These are phyloP conservation scores for Psammodynastes pulverulentus DNA, from an alignment of 2,113 vertebrate genomes.

Conservation along the genomic window DNA sequence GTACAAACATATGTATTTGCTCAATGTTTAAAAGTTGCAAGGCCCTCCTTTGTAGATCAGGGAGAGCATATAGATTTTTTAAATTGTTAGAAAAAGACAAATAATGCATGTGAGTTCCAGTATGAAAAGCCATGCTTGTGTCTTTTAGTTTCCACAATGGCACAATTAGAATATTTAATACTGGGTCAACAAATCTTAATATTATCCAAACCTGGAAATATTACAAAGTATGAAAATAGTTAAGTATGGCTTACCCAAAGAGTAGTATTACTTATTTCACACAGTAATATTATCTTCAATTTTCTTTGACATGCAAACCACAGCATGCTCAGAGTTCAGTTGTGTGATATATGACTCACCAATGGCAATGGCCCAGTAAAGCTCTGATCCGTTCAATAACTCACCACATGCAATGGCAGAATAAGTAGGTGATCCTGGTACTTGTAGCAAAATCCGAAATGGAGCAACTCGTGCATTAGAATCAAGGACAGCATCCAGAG, in stretches of 20 bases:
- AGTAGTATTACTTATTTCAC: conserved; percentile 26
- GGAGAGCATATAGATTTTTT: background rate
- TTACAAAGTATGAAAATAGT: conserved; percentile 42
- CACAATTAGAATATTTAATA: background rate
- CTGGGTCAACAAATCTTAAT: background rate
- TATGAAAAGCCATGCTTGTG: background rate
- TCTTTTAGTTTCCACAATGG: background rate
- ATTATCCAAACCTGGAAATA: background rate
- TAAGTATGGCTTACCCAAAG: conserved; percentile 34
- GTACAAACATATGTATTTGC: background rate
- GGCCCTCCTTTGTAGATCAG: background rate
- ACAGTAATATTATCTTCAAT: conserved; percentile 62
- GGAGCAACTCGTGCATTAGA: conserved; percentile 89
- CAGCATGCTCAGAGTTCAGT: conserved; percentile 62
- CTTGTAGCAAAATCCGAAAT: conserved; percentile 90
- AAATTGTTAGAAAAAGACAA: background rate
- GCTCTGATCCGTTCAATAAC: conserved; percentile 79
- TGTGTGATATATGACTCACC: conserved; percentile 74
- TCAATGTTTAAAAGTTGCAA: background rate
- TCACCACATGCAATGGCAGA: conserved; percentile 96
- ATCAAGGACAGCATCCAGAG: conserved; percentile 90
- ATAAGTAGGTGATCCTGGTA: conserved; percentile 91
- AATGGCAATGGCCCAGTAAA: conserved; percentile 90
- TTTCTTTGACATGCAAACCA: conserved; percentile 67
- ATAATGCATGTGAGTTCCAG: background rate